Conservation (phyloP, 2,113 vertebrate genomes). For the Turnix velox region DNA sequence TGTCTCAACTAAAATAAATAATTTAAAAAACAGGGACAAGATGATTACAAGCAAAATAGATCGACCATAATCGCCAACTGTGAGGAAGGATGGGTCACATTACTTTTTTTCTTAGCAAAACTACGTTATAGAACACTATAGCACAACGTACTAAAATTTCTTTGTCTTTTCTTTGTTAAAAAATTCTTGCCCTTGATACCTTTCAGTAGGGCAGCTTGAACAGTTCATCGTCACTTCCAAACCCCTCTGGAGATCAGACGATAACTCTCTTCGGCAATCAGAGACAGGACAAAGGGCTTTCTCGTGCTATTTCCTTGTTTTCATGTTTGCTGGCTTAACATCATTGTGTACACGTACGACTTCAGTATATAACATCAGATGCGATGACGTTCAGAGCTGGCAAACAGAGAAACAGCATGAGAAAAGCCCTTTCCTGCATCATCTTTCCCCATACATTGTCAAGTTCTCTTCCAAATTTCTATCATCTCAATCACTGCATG, state of each 20-base stretch:
- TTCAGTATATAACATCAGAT: conserved; percentile 67
- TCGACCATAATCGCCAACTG: conserved; percentile 45
- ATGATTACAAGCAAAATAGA: conserved; percentile 57
- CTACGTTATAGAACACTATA: conserved; percentile 54
- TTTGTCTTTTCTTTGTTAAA: conserved; percentile 52
- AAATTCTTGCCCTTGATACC: conserved; percentile 65
- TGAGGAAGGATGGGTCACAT: conserved; percentile 51
- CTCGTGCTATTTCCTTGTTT: conserved; percentile 75
- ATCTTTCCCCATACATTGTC: conserved; percentile 31
- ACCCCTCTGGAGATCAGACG: conserved; percentile 62
- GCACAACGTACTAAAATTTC: conserved; percentile 54
- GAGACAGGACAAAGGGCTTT: conserved; percentile 69
- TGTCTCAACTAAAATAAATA: conserved; percentile 62
- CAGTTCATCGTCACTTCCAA: conserved; percentile 71
- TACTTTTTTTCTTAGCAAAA: conserved; percentile 52
- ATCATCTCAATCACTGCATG: neutral
- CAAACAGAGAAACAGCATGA: conserved; percentile 74
- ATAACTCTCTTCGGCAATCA: conserved; percentile 68
- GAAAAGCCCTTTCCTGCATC: conserved; percentile 61
- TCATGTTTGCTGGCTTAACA: conserved; percentile 70
- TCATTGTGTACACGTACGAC: conserved; percentile 67
- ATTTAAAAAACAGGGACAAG: conserved; percentile 25
- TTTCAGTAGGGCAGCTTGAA: conserved; percentile 70
- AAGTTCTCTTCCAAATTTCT: neutral
- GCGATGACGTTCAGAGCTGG: conserved; percentile 69